A percentile compares a stretch with the other conserved stretches of the same genome.
phyloP scores from a whole-genome alignment of 2,888 invertebrate species.

The Drosophila prolongata region DNA sequence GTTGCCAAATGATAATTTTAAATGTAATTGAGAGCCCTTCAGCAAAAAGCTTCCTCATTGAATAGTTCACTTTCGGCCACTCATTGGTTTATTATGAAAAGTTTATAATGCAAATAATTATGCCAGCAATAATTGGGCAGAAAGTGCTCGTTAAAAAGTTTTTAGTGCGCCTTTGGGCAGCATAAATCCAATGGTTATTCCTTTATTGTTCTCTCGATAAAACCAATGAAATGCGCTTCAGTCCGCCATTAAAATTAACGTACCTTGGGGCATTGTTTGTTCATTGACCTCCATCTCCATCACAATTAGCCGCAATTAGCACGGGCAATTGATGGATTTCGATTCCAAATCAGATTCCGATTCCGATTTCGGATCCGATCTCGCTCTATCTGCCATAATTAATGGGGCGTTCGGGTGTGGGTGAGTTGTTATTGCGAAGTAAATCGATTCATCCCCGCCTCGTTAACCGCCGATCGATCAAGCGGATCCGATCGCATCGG shows the following conservation, averaged over 20 bases:
- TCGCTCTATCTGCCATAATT: constrained; percentile 28
- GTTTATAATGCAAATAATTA: constrained; percentile 19
- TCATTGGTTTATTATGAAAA: background rate
- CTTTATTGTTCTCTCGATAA: background rate
- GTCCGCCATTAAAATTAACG: constrained; percentile 23
- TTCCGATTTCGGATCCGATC: background rate
- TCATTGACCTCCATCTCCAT: constrained; percentile 37
- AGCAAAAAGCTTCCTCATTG: background rate
- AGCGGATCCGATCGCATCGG: constrained; percentile 11
- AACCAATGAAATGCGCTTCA: constrained; percentile 3
- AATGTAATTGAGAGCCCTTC: background rate
- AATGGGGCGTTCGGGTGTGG: constrained; percentile 16
- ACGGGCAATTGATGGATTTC: constrained; percentile 27
- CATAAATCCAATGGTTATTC: constrained; percentile 11
- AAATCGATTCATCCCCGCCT: constrained; percentile 22
- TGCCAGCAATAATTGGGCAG: background rate
- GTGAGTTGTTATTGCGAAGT: constrained; percentile 15
- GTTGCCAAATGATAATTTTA: background rate
- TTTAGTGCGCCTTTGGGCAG: constrained; percentile 11
- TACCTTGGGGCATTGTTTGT: constrained; percentile 26
- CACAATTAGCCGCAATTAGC: constrained; percentile 33
- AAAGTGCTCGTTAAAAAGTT: constrained; percentile 9
- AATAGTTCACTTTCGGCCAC: background rate
- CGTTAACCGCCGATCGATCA: constrained; percentile 21
- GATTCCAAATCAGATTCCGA: constrained; percentile 3